These are phyloP conservation scores for Leistus spinibarbis DNA, from an alignment of 2,888 invertebrate species.

Conservation along the genomic window DNA sequence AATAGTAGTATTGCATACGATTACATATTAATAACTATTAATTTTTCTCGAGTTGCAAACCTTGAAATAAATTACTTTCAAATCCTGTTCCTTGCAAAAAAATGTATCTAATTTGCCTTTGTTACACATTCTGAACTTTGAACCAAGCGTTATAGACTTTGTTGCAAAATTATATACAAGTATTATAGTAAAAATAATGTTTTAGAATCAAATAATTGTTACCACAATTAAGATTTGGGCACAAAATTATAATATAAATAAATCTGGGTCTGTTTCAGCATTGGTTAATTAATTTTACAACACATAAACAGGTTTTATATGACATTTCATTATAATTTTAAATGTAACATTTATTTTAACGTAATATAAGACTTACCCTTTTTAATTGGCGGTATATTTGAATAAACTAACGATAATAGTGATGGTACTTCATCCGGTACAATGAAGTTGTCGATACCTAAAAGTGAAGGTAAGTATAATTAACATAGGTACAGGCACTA, in stretches of 20 bases:
- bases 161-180: not conserved
- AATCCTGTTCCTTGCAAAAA: not conserved
- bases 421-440: constrained; percentile 83
- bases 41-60: not conserved
- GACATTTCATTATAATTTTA: not conserved
- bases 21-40: too few species aligned
- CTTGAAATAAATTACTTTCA: not conserved
- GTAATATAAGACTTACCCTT: constrained; percentile 66
- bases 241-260: too few species aligned
- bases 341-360: not conserved
- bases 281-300: too few species aligned
- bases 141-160: not conserved
- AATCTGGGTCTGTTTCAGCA: too few species aligned
- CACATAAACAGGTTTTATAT: too few species aligned
- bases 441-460: constrained; percentile 66
- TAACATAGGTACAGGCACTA: too few species aligned
- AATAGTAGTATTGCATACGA: too few species aligned
- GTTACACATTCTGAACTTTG: not conserved
- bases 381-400: constrained; percentile 82
- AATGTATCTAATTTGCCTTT: not conserved
- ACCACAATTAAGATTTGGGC: too few species aligned
- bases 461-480: constrained; percentile 53
- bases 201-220: too few species aligned
- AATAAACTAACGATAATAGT: constrained; percentile 77
- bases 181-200: too few species aligned